Conservation (phyloP, 2,113 vertebrate species). For the Malurus cyaneus region DNA sequence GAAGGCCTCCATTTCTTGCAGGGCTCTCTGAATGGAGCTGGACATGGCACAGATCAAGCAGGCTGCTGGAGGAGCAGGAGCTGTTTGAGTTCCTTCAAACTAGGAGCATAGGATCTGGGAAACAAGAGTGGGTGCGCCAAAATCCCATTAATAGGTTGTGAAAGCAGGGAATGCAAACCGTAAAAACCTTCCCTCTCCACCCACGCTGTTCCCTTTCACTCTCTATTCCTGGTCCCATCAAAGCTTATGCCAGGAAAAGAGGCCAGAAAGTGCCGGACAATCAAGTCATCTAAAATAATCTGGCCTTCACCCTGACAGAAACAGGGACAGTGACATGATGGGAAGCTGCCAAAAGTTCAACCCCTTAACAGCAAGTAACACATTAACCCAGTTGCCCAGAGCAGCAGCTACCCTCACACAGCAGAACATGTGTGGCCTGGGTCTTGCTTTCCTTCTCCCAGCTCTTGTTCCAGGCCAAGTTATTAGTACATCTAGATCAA, state of each 20-base stretch:
- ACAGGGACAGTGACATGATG: slow-evolving; percentile 29
- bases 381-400: slow-evolving; percentile 44
- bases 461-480: neutral
- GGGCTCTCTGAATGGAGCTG: neutral
- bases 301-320: slow-evolving; percentile 37
- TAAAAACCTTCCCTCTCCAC: neutral
- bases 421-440: neutral
- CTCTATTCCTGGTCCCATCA: neutral
- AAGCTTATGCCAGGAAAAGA: neutral
- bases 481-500: neutral
- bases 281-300: neutral
- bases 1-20: neutral
- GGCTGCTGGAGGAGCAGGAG: neutral
- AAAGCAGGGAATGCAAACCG: neutral
- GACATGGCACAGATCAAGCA: fast-evolving
- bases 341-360: slow-evolving; percentile 45
- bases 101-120: neutral
- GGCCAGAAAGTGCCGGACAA: neutral
- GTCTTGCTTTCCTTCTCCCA: neutral
- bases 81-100: neutral
- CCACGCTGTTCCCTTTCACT: neutral
- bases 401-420: neutral
- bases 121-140: neutral
- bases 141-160: neutral
- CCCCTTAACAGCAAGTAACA: slow-evolving; percentile 25